Base-by-base conservation (phyloP, 1,140 invertebrate species). In the Epicauta chinensis region DNA sequence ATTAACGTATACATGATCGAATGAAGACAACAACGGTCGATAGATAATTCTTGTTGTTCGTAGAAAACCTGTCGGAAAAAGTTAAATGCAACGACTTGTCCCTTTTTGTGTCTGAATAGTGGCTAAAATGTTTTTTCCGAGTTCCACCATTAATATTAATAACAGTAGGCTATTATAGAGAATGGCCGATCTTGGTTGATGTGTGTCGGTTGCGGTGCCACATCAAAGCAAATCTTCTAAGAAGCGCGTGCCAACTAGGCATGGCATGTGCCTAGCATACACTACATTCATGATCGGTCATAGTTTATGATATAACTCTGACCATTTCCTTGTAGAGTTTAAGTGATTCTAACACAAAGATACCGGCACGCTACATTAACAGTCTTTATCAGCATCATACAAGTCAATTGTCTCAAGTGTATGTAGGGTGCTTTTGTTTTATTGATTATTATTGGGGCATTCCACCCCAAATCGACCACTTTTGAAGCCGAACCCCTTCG, bases 241-340 rank as follows among this genome's bases (percentile, higher is more conserved):
- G 58, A 59, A 59, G 53, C 58, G 54, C 54, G 58, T 56, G 58
- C 58, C 54, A 55, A 53, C 48, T 37, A 43, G 53, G 53, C 34
- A 44, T 48, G 53, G 53, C 53, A 59, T 59, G 56, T 55, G 53
- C 56, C 44, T 16, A 16, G 37, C 44, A 35, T 47, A 44, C 35
- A 40, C 50, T 57, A 10, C 48, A 23, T 23, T 13, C 16, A 31
- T n/a, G 30, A 46, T 35, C 43, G 50, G 44, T 59, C 53, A 49
- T 56, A 59, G 53, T 59, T 56, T 56, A 59, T 53, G 53, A 51
- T 53, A 56, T 56, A n/a, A n/a, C n/a, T 56, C 55, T 53, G 50
- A 47, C 55, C 55, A 41, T 43, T 56, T 52, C 44, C 55, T 55
- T 55, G 46, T 55, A 55, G 32, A 45, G 47, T 36, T 34, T 12